A percentile compares a stretch with the other conserved stretches of the same genome.
These are phyloP conservation scores for Ictalurus punctatus DNA, from an alignment of 2,113 vertebrate genomes.

Conservation along the genomic window DNA sequence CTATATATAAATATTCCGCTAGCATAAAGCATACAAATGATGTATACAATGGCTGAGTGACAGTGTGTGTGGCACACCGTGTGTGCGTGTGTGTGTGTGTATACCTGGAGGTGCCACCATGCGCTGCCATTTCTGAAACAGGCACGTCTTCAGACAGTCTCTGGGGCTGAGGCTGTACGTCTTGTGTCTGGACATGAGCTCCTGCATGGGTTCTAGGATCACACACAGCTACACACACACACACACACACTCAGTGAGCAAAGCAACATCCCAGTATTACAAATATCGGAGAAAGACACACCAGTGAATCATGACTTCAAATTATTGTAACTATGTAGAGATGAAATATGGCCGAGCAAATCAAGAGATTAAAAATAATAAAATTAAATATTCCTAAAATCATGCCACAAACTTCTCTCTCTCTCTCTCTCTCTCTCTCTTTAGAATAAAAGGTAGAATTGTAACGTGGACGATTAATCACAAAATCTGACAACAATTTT, in stretches of 20 bases:
- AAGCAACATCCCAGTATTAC: neutral
- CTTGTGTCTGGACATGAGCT: conserved; percentile 99
- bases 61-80: neutral
- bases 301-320: neutral
- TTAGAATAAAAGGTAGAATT: neutral
- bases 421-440: neutral
- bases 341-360: neutral
- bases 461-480: neutral
- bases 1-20: neutral
- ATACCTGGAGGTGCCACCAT: conserved; percentile 99
- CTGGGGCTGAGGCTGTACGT: conserved; percentile 98
- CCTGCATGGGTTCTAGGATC: conserved; percentile 99
- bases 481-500: neutral
- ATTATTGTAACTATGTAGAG: neutral
- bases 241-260: conserved; percentile 5
- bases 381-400: neutral
- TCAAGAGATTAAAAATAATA: neutral
- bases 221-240: conserved; percentile 88
- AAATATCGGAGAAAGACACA: neutral
- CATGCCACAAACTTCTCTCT: neutral
- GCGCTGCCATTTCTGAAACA: conserved; percentile 99
- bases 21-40: neutral
- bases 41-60: neutral
- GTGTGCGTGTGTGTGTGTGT: conserved; percentile 3
- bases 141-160: conserved; percentile 98